A percentile compares a stretch with the other conserved stretches of the same genome.
These are phyloP conservation scores for Heterodera schachtii DNA, from an alignment of 1,140 invertebrate genomes.

Conservation along the genomic window DNA sequence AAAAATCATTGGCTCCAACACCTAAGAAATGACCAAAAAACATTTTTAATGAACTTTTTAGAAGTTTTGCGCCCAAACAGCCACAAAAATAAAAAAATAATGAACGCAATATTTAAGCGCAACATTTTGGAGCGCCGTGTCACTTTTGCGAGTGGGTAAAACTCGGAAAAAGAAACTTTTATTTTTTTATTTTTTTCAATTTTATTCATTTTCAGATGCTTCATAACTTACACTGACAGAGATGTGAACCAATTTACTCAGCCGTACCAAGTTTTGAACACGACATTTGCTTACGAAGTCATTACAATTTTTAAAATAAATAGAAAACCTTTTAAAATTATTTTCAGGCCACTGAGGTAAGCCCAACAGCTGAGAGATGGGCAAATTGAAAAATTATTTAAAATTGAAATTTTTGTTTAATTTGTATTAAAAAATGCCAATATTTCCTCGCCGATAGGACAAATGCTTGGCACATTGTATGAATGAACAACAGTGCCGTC, in stretches of 20 bases:
- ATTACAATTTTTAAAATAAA: slow-evolving; percentile 38
- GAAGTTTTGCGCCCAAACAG: too few species aligned
- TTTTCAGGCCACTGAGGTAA: slow-evolving; percentile 52
- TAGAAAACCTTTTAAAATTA: slow-evolving; percentile 20
- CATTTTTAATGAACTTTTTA: too few species aligned
- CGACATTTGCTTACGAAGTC: not conserved
- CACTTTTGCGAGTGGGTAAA: slow-evolving; percentile 6
- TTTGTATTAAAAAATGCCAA: not conserved
- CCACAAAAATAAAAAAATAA: too few species aligned
- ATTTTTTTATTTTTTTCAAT: not conserved
- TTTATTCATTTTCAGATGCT: slow-evolving; percentile 52
- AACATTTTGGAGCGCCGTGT: slow-evolving; percentile 19
- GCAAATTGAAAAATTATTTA: slow-evolving; percentile 9
- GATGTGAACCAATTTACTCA: slow-evolving; percentile 47
- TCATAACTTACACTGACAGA: slow-evolving; percentile 57
- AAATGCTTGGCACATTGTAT: slow-evolving; percentile 20
- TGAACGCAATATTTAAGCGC: not conserved
- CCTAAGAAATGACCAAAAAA: too few species aligned
- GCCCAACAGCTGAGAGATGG: not conserved
- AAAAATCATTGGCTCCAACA: too few species aligned
- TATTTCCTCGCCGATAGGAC: not conserved
- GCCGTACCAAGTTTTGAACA: slow-evolving; percentile 48
- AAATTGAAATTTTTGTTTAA: too few species aligned
- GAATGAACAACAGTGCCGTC: slow-evolving; percentile 53
- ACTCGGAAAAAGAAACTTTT: not conserved